These are phyloP conservation scores for Tribolium madens DNA, from an alignment of 1,140 invertebrate genomes.

Conservation along the genomic window DNA sequence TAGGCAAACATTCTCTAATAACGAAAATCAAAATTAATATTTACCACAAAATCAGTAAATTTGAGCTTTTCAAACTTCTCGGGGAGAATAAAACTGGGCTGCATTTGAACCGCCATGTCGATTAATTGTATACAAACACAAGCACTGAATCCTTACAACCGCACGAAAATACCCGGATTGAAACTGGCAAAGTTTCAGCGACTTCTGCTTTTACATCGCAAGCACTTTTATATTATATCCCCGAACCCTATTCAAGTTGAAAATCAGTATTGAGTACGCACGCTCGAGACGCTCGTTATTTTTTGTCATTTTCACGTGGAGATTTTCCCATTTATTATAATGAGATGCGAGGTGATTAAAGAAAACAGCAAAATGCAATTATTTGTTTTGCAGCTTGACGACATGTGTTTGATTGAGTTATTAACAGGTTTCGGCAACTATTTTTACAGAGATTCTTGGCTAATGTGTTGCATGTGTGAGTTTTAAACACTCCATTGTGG, in stretches of 20 bases:
- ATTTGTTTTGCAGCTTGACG: neutral
- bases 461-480: neutral
- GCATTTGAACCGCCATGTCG: conserved; percentile 49
- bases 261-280: conserved; percentile 29
- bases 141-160: conserved; percentile 12
- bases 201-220: conserved; percentile 38
- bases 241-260: conserved; percentile 40
- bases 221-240: conserved; percentile 49
- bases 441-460: neutral
- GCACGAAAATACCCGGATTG: conserved; percentile 24
- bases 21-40: conserved; percentile 26
- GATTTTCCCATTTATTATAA: neutral
- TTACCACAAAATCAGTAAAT: conserved; percentile 49
- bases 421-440: neutral
- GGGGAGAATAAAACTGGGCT: conserved; percentile 39
- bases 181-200: conserved; percentile 44
- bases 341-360: neutral
- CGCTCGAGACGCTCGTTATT: conserved; percentile 1
- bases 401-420: neutral
- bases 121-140: conserved; percentile 39
- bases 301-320: conserved; percentile 23
- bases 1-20: neutral
- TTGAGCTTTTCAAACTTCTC: conserved; percentile 48
- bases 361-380: neutral
- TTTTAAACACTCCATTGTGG: neutral